phyloP scores from a whole-genome alignment of 2,797 vertebrate species.

The Enteromius radiatus region DNA sequence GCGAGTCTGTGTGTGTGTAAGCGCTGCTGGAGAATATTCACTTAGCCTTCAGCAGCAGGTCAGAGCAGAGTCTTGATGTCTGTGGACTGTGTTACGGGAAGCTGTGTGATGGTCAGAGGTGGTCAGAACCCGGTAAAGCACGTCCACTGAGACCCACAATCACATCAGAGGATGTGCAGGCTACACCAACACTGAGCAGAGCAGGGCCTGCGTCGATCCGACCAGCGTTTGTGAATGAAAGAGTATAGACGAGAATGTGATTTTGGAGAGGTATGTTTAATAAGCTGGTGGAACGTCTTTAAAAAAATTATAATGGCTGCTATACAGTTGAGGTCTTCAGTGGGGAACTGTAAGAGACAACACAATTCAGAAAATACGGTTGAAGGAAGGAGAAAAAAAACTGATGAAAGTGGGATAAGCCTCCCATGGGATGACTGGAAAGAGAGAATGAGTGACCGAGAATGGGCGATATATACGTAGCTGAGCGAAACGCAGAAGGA shows the following conservation, averaged over 20 bases:
- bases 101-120: slow-evolving; percentile 43
- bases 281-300: not conserved
- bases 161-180: slow-evolving; percentile 45
- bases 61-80: slow-evolving; percentile 33
- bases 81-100: slow-evolving; percentile 47
- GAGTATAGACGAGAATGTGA: slow-evolving; percentile 1
- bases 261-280: not conserved
- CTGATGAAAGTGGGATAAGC: slow-evolving; percentile 58
- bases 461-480: not conserved
- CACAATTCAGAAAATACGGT: slow-evolving; percentile 30
- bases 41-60: slow-evolving; percentile 32
- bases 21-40: slow-evolving; percentile 14
- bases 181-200: slow-evolving; percentile 46
- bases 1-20: slow-evolving; percentile 23
- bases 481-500: not conserved
- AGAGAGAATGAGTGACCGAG: slow-evolving; percentile 41
- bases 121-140: slow-evolving; percentile 38
- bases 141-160: slow-evolving; percentile 50
- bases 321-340: not conserved
- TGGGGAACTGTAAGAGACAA: not conserved
- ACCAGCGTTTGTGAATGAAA: slow-evolving; percentile 26
- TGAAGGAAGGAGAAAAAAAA: slow-evolving; percentile 14
- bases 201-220: slow-evolving; percentile 32
- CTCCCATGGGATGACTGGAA: slow-evolving; percentile 43
- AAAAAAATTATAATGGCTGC: not conserved